These are phyloP conservation scores for Neopipo cinnamomea DNA, from an alignment of 2,113 vertebrate genomes.

Conservation along the genomic window DNA sequence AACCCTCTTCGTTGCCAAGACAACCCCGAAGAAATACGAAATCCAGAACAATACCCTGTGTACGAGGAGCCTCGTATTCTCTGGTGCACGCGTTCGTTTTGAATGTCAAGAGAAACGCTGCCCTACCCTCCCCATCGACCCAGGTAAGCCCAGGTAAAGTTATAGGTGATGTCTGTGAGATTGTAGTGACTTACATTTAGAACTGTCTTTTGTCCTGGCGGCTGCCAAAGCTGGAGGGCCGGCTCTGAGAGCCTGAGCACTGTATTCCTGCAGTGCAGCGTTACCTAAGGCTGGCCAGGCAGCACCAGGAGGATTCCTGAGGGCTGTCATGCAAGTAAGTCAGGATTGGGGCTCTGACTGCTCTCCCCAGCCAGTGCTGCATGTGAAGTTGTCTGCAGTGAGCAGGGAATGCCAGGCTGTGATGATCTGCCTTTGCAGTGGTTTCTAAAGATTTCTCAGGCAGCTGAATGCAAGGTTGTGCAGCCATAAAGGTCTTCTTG, in stretches of 20 bases:
- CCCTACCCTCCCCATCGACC: slow-evolving; percentile 10
- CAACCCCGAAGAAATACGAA: slow-evolving; percentile 50
- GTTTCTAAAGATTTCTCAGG: neutral
- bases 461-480: neutral
- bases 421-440: neutral
- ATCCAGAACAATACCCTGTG: slow-evolving; percentile 54
- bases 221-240: neutral
- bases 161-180: neutral
- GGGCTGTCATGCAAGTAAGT: neutral
- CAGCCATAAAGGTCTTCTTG: neutral
- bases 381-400: neutral
- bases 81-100: neutral
- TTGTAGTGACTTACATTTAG: neutral
- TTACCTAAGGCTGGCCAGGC: neutral
- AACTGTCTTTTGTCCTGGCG: neutral
- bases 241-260: neutral
- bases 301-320: neutral
- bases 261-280: neutral
- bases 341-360: neutral
- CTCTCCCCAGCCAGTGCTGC: neutral
- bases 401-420: neutral
- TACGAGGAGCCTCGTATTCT: slow-evolving; percentile 7
- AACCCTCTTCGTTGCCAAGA: slow-evolving; percentile 66
- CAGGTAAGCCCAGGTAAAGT: slow-evolving; percentile 50
- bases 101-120: slow-evolving; percentile 24